phyloP scores from a whole-genome alignment of 2,113 vertebrate genomes.

The Bos javanicus region DNA sequence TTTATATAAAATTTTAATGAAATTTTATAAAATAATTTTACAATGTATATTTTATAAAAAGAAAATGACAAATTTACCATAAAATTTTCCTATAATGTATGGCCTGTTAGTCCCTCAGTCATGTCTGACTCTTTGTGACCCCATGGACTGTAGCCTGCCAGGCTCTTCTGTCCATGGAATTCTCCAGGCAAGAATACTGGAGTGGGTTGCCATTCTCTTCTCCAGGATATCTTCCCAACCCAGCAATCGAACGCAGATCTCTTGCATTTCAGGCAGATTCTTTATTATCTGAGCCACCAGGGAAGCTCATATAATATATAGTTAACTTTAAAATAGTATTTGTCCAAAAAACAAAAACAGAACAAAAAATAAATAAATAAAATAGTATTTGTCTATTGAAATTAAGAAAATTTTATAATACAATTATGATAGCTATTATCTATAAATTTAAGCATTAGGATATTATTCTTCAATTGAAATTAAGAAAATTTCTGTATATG shows the following conservation, averaged over 20 bases:
- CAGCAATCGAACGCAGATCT: rapidly evolving
- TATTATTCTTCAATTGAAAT: neutral
- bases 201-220: neutral
- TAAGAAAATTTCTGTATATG: neutral
- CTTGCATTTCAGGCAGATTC: neutral
- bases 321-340: neutral
- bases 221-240: neutral
- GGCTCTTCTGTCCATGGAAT: neutral
- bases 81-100: neutral
- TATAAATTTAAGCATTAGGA: neutral
- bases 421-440: neutral
- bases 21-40: neutral
- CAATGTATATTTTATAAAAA: neutral
- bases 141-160: neutral
- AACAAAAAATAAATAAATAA: neutral
- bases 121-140: neutral
- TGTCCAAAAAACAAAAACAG: neutral
- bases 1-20: neutral
- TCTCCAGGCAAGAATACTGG: neutral
- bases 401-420: neutral
- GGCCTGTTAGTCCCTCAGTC: neutral
- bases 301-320: neutral
- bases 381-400: neutral
- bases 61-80: neutral
- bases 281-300: neutral